A percentile compares a stretch with the other conserved stretches of the same genome.
Evolutionary conservation across 2,888 invertebrate species (phyloP).

Genomic region (Sepioteuthis lessoniana): DNA sequence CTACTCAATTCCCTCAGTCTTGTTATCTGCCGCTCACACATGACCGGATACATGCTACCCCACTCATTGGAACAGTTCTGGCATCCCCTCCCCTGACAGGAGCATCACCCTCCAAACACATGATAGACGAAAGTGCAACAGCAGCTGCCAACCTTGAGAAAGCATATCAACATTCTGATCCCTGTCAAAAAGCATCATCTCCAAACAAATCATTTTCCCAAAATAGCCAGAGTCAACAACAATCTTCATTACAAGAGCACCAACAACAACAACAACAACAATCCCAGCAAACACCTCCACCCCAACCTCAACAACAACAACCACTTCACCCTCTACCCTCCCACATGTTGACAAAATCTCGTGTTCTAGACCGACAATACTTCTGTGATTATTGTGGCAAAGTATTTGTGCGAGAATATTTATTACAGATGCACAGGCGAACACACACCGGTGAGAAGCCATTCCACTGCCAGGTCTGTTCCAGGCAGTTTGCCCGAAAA

Average conservation of each 20-base stretch:
- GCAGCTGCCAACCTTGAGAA: background rate
- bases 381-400: constrained; percentile 45
- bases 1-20: background rate
- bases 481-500: constrained; percentile 25
- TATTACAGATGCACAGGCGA: constrained; percentile 6
- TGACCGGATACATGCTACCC: background rate
- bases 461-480: background rate
- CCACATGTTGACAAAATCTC: background rate
- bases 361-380: background rate
- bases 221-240: background rate
- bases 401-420: background rate
- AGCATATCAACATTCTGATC: background rate
- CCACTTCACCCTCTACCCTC: background rate
- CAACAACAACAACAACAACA: background rate
- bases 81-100: background rate
- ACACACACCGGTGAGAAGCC: constrained; percentile 37
- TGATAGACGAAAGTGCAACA: background rate
- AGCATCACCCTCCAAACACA: background rate
- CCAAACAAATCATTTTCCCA: background rate
- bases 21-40: background rate
- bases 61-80: background rate
- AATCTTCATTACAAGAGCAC: background rate
- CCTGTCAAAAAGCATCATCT: background rate
- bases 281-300: background rate
- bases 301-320: background rate